Evolutionary conservation across 1,140 invertebrate species (phyloP).

Genomic region (Drosophila bocqueti): DNA sequence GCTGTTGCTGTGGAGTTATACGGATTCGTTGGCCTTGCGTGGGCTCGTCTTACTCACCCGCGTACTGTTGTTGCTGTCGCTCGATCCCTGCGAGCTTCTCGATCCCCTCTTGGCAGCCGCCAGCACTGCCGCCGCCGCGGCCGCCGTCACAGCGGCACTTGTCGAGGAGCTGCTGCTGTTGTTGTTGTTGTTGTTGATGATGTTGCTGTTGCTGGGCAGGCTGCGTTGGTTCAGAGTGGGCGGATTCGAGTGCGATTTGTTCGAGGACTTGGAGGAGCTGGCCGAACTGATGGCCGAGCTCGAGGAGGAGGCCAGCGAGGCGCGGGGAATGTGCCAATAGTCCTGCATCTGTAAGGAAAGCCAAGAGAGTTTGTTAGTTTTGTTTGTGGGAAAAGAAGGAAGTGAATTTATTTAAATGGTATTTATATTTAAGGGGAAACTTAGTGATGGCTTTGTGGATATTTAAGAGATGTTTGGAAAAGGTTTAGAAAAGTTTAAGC

Average conservation of each 20-base stretch:
- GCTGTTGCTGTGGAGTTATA: not conserved
- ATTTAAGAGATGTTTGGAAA: not conserved
- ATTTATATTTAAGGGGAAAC: not conserved
- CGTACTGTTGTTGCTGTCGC: conserved; percentile 90
- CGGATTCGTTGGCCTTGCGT: not conserved
- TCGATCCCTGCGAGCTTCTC: conserved; percentile 91
- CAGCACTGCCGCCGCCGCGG: conserved; percentile 67
- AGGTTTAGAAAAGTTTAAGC: not conserved
- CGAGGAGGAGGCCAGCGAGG: conserved; percentile 89
- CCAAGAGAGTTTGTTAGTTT: conserved; percentile 6
- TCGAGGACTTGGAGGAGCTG: conserved; percentile 83
- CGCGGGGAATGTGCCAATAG: conserved; percentile 92
- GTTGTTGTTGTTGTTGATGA: not conserved
- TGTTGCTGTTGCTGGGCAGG: conserved; percentile 44
- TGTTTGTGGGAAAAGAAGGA: not conserved
- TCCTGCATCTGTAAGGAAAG: conserved; percentile 86
- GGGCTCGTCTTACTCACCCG: conserved; percentile 87
- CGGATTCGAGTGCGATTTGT: conserved; percentile 73
- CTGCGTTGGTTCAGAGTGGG: conserved; percentile 71
- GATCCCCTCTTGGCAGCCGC: conserved; percentile 86
- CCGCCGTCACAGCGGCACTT: conserved; percentile 84
- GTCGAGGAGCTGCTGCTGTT: conserved; percentile 49
- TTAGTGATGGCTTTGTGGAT: not conserved
- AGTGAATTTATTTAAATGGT: not conserved
- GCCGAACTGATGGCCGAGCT: conserved; percentile 87